Base-by-base conservation (phyloP, 2,888 invertebrate species). In the Cynaeus angustus region DNA sequence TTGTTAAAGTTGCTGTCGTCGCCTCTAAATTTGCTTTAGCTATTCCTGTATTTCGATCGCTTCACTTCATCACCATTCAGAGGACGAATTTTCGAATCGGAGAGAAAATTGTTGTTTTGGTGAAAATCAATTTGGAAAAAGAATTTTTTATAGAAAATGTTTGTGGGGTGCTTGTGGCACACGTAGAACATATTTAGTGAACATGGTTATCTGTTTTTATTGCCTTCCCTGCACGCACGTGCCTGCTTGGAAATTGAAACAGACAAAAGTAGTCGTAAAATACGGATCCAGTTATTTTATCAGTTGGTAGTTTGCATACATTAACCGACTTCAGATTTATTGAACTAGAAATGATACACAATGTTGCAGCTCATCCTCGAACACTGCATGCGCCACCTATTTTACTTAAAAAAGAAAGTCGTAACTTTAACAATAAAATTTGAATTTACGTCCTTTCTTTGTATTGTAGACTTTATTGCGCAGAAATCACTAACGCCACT, bases 211-310 rank as follows among this genome's bases (percentile, higher is more conserved):
- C 74, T 72, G 73, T 72, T 75, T 73, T 75, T 75, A 75, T 73
- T 75, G 73, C 74, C 68, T 68, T 68, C 62, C 68, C 70, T 66
- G 71, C 73, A 75, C 73, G 75, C 75, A 75, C 75, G 75, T 75
- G 74, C 72, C 53, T 66, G 72, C 69, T 69, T 72, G 69, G 73
- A 76, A 75, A 76, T 76, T 74, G 76, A 76, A 76, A 76, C 74
- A 76, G 74, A 75, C 75, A 73, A 73, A 76, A 76, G 74, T 70
- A 74, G 72, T 74, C 75, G 72, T 75, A 75, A 74, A 75, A 74
- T 72, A 73, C 66, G 73, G 70, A 72, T 69, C 62, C 70, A 66
- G 72, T 72, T 75, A 72, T 75, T 75, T 74, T 75, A 74, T 74
- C 73, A 72, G 70, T 30, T 41, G 43, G 55, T 70, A 65, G 69